phyloP scores from a whole-genome alignment of 1,140 invertebrate genomes.

The Ips nitidus region DNA sequence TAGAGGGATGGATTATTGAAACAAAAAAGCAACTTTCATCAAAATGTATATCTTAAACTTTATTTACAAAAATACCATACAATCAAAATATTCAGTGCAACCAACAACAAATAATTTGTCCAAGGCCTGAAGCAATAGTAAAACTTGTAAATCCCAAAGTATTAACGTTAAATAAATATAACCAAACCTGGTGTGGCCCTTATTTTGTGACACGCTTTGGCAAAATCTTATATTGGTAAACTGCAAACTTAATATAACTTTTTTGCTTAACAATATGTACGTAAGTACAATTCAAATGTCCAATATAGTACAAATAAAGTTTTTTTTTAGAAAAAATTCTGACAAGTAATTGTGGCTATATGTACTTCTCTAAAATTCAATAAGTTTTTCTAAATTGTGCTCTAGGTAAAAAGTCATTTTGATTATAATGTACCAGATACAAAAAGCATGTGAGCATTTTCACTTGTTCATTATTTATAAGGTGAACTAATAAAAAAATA shows the following conservation, averaged over 20 bases:
- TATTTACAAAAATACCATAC: constrained; percentile 45
- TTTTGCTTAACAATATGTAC: neutral
- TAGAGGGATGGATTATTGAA: too few species aligned
- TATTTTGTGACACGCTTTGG: neutral
- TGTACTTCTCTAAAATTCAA: too few species aligned
- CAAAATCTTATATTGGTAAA: neutral
- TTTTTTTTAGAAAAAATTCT: too few species aligned
- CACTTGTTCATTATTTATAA: too few species aligned
- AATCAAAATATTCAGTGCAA: constrained; percentile 33
- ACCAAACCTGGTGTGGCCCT: neutral
- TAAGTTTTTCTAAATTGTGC: too few species aligned
- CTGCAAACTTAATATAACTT: neutral
- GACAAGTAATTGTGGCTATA: too few species aligned
- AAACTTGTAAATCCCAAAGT: constrained; percentile 2
- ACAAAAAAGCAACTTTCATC: too few species aligned
- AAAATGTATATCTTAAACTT: constrained; percentile 5
- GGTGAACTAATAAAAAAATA: too few species aligned
- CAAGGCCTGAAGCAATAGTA: neutral
- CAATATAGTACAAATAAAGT: neutral
- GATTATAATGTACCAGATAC: too few species aligned
- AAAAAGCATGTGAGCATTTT: too few species aligned
- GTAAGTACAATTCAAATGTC: neutral
- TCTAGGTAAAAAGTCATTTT: too few species aligned
- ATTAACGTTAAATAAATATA: neutral
- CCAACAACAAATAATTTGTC: constrained; percentile 14